A percentile compares a stretch with the other conserved stretches of the same genome.
Conservation (phyloP, 2,113 vertebrate genomes). For the Rhinoderma darwinii region DNA sequence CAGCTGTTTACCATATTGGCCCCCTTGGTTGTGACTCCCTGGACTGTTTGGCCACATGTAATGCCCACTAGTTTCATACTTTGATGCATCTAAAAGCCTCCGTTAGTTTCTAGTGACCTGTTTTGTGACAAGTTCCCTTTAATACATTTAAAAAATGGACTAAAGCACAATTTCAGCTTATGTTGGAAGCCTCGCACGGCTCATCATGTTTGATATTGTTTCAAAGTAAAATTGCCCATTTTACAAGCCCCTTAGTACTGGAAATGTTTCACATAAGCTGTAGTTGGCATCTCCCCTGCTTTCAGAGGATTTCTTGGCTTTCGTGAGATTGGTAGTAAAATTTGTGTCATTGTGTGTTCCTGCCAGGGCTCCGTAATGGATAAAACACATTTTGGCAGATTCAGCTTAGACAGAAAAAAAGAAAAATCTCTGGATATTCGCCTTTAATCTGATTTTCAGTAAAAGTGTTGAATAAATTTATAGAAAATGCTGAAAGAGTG, state of each 20-base stretch:
- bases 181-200: not conserved
- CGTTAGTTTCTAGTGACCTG: not conserved
- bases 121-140: not conserved
- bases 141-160: not conserved
- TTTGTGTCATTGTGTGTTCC: slow-evolving; percentile 19
- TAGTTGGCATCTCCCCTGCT: not conserved
- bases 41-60: not conserved
- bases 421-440: not conserved
- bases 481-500: not conserved
- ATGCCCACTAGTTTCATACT: not conserved
- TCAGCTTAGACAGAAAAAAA: not conserved
- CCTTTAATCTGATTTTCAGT: slow-evolving; percentile 15
- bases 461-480: slow-evolving; percentile 2
- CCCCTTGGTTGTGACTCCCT: too few species aligned
- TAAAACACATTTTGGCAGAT: slow-evolving; percentile 18
- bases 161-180: slow-evolving; percentile 3
- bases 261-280: not conserved
- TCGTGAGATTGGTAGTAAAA: slow-evolving; percentile 1
- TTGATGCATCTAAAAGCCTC: not conserved
- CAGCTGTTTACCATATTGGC: too few species aligned
- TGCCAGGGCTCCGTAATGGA: slow-evolving; percentile 37
- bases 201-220: slow-evolving; percentile 16
- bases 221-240: slow-evolving; percentile 15
- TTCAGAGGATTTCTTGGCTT: slow-evolving; percentile 36
- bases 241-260: slow-evolving; percentile 24